Evolutionary conservation across 2,797 vertebrate species (phyloP), one percentile per base, ranked within the genome.

Genomic region (Amblyopsis hoosieri): DNA sequence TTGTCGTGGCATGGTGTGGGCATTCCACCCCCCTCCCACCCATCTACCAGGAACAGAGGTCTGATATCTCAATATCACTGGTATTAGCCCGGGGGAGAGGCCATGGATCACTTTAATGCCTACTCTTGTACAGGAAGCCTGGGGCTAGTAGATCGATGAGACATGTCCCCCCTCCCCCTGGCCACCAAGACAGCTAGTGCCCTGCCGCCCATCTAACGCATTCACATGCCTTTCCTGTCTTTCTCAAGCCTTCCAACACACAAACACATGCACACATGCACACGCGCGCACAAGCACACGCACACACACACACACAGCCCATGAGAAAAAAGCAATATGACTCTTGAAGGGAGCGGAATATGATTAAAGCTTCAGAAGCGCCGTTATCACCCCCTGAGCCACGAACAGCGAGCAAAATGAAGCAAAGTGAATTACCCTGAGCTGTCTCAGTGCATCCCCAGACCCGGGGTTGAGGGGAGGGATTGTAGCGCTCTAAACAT

Each of bases 51-150:
- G 62, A 76, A 74, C 72, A 67, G 48, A 82, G 13, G 60, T 71
- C 69, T 84, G 81, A 85, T 86, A 89, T 85, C 82, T 85, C 81
- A 88, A 84, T 85, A 90, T 86, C 75, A 72, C 63, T 60, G 61
- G 66, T 76, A 83, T 90, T 85, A 87, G 75, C 76, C 66, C 23
- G 5, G 76, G 59, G 81, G 76, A 65, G 71, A 65, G 56, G 71
- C 83, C 65, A 86, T 86, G 85, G 79, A 92, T 92, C 87, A 91
- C 87, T 88, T 86, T 89, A 90, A 92, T 80, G 85, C 74, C 68
- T 62, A 62, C 69, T 66, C 64, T n/a, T 78, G 84, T 82, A 84
- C 82, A 83, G 81, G 73, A 86, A 85, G 78, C 71, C 62, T 60
- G 47, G 11, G 76, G 83, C 37, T 70, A 75, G 67, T 54, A 31